These are phyloP conservation scores for Aeoliscus strigatus DNA, from an alignment of 2,797 vertebrate genomes.

Conservation along the genomic window DNA sequence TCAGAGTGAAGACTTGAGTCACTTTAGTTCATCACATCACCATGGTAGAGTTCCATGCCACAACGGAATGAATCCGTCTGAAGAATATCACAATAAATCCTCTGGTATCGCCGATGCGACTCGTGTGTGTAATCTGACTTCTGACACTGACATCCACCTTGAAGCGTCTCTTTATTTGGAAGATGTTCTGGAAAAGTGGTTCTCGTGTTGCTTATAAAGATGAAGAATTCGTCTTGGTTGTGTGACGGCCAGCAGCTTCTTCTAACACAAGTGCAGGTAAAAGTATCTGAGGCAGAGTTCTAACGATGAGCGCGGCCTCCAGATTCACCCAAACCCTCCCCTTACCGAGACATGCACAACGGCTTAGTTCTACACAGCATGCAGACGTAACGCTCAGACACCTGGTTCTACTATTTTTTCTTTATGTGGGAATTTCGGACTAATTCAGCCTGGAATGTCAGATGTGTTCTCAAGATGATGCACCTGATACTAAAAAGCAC, in stretches of 20 bases:
- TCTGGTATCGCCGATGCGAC: too few relatives aligned
- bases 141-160: background rate
- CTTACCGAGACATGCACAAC: slow-evolving; percentile 81
- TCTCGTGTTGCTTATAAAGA: slow-evolving; percentile 33
- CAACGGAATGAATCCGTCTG: too few relatives aligned
- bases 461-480: slow-evolving; percentile 97
- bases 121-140: slow-evolving; percentile 4
- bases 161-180: background rate
- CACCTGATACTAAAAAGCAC: slow-evolving; percentile 97
- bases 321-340: slow-evolving; percentile 75
- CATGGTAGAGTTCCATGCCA: too few relatives aligned
- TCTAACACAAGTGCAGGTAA: slow-evolving; percentile 62
- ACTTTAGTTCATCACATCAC: too few relatives aligned
- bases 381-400: slow-evolving; percentile 78
- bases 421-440: slow-evolving; percentile 92
- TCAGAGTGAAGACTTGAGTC: too few relatives aligned
- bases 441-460: slow-evolving; percentile 93
- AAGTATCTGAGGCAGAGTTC: slow-evolving; percentile 74
- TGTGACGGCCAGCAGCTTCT: slow-evolving; percentile 25
- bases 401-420: slow-evolving; percentile 81
- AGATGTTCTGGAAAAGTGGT: background rate
- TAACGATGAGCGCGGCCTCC: slow-evolving; percentile 72
- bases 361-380: slow-evolving; percentile 88
- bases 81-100: too few relatives aligned
- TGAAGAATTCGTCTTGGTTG: slow-evolving; percentile 23